Percentiles rank a stretch among this genome's conserved stretches.
These are phyloP conservation scores for Notamacropus eugenii DNA, from an alignment of 2,797 vertebrate species.

Conservation along the genomic window DNA sequence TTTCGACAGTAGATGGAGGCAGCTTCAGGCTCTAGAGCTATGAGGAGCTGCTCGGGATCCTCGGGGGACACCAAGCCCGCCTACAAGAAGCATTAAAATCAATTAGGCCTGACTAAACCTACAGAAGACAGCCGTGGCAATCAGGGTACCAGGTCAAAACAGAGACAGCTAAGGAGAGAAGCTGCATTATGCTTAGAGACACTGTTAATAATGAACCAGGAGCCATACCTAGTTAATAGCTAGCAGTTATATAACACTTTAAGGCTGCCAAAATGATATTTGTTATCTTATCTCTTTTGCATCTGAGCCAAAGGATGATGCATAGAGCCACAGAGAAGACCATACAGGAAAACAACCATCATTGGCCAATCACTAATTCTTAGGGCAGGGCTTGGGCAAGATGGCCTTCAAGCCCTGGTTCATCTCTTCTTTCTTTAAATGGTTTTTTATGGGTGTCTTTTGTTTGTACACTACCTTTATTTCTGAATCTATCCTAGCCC, in stretches of 20 bases:
- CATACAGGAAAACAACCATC: no score
- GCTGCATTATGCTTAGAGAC: neutral
- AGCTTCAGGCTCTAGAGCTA: slow-evolving; percentile 95
- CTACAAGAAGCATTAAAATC: slow-evolving; percentile 78
- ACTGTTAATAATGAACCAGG: neutral
- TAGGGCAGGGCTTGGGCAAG: neutral
- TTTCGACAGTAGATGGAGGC: slow-evolving; percentile 97
- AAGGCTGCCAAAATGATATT: no score
- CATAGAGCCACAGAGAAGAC: no score
- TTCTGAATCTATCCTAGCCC: neutral
- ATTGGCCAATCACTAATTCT: no score
- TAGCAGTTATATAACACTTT: neutral
- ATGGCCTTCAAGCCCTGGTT: neutral
- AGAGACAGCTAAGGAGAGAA: neutral
- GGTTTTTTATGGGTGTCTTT: neutral
- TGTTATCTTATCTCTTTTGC: no score
- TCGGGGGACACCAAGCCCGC: slow-evolving; percentile 91
- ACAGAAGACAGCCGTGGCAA: no score
- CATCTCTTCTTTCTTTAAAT: no score
- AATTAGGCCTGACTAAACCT: no score
- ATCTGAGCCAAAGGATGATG: no score
- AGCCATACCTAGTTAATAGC: neutral
- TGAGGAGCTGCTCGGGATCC: slow-evolving; percentile 92
- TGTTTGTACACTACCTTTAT: neutral
- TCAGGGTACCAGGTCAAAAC: no score